Evolutionary conservation across 2,113 vertebrate genomes (phyloP).

Genomic region (Podiceps cristatus): DNA sequence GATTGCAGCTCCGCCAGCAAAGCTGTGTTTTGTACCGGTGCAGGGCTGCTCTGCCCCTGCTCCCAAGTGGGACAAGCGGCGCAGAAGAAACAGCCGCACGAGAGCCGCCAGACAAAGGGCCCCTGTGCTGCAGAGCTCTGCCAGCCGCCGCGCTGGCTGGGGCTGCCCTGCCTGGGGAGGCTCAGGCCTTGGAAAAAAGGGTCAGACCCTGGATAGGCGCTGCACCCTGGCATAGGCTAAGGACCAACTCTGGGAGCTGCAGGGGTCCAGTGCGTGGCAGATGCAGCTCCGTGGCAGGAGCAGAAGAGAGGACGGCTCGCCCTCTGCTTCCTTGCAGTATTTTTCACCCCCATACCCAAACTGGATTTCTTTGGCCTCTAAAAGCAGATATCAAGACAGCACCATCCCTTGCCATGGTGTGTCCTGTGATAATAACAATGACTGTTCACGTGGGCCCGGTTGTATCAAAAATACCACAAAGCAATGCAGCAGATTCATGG

Average conservation of each 20-base stretch:
- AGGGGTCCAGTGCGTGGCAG: neutral
- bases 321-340: neutral
- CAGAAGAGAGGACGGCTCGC: neutral
- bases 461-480: neutral
- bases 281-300: neutral
- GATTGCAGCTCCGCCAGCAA: slow-evolving; percentile 23
- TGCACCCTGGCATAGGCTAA: too few relatives aligned
- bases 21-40: slow-evolving; percentile 7
- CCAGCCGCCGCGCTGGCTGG: rapidly evolving
- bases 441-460: neutral
- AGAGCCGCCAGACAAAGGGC: neutral
- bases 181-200: neutral
- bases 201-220: neutral
- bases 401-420: neutral
- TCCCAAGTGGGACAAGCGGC: neutral
- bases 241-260: neutral
- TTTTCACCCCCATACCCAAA: neutral
- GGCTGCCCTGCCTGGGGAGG: neutral
- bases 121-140: neutral
- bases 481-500: neutral
- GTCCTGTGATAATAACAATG: neutral
- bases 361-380: neutral
- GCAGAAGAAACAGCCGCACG: neutral
- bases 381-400: neutral
- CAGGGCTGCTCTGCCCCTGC: neutral